These are phyloP conservation scores for Andrena praecox DNA, from an alignment of 2,888 invertebrate species.

Conservation along the genomic window DNA sequence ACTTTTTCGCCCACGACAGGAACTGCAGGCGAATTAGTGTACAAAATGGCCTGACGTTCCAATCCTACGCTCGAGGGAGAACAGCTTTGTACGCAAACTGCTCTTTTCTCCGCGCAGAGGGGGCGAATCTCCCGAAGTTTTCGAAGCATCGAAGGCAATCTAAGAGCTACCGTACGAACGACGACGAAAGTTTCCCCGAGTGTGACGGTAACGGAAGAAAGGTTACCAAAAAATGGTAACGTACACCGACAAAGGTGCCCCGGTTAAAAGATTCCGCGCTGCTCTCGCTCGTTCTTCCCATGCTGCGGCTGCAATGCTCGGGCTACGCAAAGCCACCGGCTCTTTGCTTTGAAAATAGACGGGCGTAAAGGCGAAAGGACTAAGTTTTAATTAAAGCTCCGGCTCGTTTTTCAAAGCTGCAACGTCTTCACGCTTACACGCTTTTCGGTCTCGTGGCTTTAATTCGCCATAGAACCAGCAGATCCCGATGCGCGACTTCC, in stretches of 20 bases:
- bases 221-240: constrained; percentile 8
- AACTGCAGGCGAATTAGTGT: constrained; percentile 33
- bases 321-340: constrained; percentile 14
- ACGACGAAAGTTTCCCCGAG: neutral
- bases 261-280: neutral
- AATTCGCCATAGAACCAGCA: constrained; percentile 33
- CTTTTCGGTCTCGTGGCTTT: constrained; percentile 14
- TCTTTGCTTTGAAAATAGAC: constrained; percentile 42
- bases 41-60: neutral
- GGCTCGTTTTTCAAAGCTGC: constrained; percentile 50
- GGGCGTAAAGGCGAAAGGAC: constrained; percentile 13
- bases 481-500: constrained; percentile 12
- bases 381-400: constrained; percentile 64
- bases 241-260: constrained; percentile 1
- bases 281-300: neutral
- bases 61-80: neutral
- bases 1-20: constrained; percentile 15
- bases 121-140: neutral
- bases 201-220: neutral
- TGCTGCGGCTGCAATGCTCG: constrained; percentile 4
- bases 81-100: constrained; percentile 1
- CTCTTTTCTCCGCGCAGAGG: neutral
- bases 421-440: constrained; percentile 17
- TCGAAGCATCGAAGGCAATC: neutral
- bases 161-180: neutral